Evolutionary conservation across 2,113 vertebrate species (phyloP).

Genomic region (Pagrus major): DNA sequence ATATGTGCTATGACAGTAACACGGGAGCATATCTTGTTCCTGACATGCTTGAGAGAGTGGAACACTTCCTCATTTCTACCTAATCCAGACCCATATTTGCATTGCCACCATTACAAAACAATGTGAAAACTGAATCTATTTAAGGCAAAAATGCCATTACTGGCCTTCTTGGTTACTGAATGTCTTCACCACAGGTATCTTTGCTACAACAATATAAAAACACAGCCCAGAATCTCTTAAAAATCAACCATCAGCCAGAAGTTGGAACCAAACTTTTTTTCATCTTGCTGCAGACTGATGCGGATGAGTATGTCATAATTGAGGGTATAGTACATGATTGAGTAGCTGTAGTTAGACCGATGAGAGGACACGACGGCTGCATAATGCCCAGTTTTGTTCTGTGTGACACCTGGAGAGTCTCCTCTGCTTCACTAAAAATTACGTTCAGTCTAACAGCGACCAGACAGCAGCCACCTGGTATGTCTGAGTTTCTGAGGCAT

Average conservation of each 20-base stretch:
- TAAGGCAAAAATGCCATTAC: background rate
- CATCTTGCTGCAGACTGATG: background rate
- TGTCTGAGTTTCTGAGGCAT: conserved; percentile 46
- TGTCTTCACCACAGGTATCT: background rate
- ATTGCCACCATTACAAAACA: conserved; percentile 11
- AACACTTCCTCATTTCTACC: conserved; percentile 41
- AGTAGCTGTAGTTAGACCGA: conserved; percentile 17
- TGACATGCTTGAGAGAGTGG: conserved; percentile 36
- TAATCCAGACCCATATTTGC: conserved; percentile 42
- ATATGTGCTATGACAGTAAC: conserved; percentile 16
- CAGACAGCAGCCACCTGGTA: conserved; percentile 54
- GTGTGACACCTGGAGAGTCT: conserved; percentile 38
- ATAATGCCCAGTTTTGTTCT: conserved; percentile 10
- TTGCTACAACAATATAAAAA: background rate
- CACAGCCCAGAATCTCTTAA: background rate
- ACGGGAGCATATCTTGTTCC: conserved; percentile 15
- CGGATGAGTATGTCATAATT: conserved; percentile 8
- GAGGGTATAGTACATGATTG: conserved; percentile 8
- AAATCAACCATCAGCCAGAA: background rate
- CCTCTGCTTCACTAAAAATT: conserved; percentile 41
- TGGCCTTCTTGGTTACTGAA: conserved; percentile 9
- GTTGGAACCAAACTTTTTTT: conserved; percentile 1
- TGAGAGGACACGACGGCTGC: conserved; percentile 27
- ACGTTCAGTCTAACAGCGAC: conserved; percentile 27
- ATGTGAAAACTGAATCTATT: conserved; percentile 40